These are phyloP conservation scores for Caretta caretta DNA, from an alignment of 2,113 vertebrate species.

Conservation along the genomic window DNA sequence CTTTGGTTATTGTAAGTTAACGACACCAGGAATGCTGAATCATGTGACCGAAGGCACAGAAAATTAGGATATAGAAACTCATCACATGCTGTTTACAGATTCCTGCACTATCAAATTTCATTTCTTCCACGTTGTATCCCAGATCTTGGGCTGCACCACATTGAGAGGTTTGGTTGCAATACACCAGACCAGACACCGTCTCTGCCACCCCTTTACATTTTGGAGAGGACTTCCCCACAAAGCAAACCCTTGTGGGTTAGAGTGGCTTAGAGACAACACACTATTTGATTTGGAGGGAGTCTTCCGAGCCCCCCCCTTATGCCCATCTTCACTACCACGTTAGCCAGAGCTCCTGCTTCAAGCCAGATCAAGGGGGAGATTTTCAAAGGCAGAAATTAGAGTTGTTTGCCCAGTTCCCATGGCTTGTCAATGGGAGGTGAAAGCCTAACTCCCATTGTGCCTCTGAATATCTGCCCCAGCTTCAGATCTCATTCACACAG, in stretches of 20 bases:
- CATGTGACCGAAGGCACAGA: neutral
- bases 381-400: neutral
- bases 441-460: neutral
- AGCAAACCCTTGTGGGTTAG: neutral
- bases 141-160: neutral
- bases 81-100: neutral
- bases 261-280: neutral
- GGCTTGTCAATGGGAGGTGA: neutral
- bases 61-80: neutral
- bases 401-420: neutral
- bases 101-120: neutral
- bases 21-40: neutral
- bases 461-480: neutral
- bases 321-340: neutral
- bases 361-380: neutral
- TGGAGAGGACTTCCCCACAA: neutral
- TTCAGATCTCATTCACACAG: neutral
- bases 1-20: neutral
- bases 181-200: neutral
- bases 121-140: neutral
- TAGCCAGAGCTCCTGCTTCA: neutral
- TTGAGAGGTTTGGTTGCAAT: neutral
- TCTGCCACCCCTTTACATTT: neutral
- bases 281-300: neutral
- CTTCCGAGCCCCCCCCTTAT: neutral